These are phyloP conservation scores for Blera fallax DNA, from an alignment of 2,888 invertebrate genomes.

Conservation along the genomic window DNA sequence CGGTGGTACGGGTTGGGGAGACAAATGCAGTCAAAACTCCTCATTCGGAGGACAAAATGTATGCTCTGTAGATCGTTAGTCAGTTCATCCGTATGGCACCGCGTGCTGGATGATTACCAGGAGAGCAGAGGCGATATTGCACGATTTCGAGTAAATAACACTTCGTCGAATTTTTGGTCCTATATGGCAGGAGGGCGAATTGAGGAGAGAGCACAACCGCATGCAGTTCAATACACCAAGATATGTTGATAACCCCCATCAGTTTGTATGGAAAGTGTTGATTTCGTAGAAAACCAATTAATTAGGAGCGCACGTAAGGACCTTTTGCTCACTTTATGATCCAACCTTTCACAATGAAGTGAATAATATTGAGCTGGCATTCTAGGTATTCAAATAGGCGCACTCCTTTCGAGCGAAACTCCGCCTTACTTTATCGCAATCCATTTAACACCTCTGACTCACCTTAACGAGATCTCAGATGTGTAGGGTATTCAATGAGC, in stretches of 20 bases:
- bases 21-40: too few species aligned
- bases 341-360: background rate
- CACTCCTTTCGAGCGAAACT: background rate
- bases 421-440: background rate
- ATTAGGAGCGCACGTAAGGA: background rate
- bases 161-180: too few species aligned
- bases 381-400: background rate
- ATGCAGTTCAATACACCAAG: too few species aligned
- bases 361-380: background rate
- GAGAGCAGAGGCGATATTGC: too few species aligned
- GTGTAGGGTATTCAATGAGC: constrained; percentile 46
- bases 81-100: too few species aligned
- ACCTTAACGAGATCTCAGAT: constrained; percentile 28
- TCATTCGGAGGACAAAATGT: too few species aligned
- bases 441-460: constrained; percentile 36
- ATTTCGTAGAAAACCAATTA: background rate
- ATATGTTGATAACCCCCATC: background rate
- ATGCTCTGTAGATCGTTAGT: too few species aligned
- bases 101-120: too few species aligned
- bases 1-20: too few species aligned
- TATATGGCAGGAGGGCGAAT: too few species aligned
- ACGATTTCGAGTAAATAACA: too few species aligned
- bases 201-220: too few species aligned
- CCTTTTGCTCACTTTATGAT: background rate
- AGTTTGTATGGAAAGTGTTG: background rate